Percentiles rank a stretch among this genome's conserved stretches.
Evolutionary conservation across 2,113 vertebrate genomes (phyloP).

Genomic region (Myrmecophaga tridactyla): DNA sequence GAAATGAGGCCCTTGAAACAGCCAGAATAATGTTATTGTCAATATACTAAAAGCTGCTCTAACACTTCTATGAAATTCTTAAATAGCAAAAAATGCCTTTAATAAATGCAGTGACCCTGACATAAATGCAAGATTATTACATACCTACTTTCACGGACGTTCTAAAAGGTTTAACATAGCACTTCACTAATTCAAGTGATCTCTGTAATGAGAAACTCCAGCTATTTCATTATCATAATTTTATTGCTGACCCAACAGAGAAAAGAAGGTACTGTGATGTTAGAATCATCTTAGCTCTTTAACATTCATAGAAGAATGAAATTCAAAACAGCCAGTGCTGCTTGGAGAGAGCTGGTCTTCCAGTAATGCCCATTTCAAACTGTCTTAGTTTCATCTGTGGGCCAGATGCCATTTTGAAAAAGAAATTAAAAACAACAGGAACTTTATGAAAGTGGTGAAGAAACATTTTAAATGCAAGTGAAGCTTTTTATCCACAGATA

Average conservation of each 20-base stretch:
- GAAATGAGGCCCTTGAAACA: constrained; percentile 54
- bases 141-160: not conserved
- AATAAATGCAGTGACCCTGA: constrained; percentile 48
- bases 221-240: constrained; percentile 59
- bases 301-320: not conserved
- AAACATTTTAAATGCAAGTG: not conserved
- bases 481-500: not conserved
- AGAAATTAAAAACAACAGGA: not conserved
- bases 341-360: not conserved
- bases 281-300: constrained; percentile 1
- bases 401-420: not conserved
- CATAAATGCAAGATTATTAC: constrained; percentile 39
- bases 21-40: constrained; percentile 40
- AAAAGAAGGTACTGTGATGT: not conserved
- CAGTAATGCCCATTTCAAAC: not conserved
- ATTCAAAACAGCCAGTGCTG: not conserved
- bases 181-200: constrained; percentile 50
- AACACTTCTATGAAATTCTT: constrained; percentile 50
- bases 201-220: not conserved
- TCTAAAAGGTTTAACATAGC: constrained; percentile 21
- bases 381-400: not conserved
- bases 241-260: constrained; percentile 39
- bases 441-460: not conserved
- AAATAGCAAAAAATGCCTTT: constrained; percentile 58
- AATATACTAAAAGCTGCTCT: constrained; percentile 51